Base-by-base conservation (phyloP, 2,888 invertebrate species). In the Chrysolina haemoptera region DNA sequence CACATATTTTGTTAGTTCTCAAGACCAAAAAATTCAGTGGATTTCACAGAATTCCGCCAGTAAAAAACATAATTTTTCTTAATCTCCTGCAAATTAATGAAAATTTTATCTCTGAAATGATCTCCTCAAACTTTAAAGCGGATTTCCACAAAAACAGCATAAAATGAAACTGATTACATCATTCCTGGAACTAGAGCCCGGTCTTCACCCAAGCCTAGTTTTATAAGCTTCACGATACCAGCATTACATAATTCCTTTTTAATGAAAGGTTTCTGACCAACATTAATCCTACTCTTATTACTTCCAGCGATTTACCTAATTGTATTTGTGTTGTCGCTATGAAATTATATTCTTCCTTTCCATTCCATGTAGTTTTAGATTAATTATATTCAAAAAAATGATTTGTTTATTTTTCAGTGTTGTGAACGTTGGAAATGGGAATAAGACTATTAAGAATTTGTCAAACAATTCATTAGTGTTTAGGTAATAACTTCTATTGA, bases 181-280 rank as follows among this genome's bases (percentile, higher is more conserved):
- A 50, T 50, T 18, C 50, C 2, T 16, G 18, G 18, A 50, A 50
- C 2, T 50, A 18, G 18, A 18, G 18, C 18, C 18, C 50, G 2
- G 16, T 16, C 50, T 50, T 18, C 18, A 50, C 6, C 9, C 16
- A 50, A 18, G 16, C n/a, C n/a, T 6, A 50, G 50, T 50, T 50
- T 50, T 8, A n/a, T 50, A 16, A 50, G 50, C n/a, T 18, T 18
- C 18, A n/a, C n/a, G 18, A 50, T 50, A 50, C 18, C 50, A 18
- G 50, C 18, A 16, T 14, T 14, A 22, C 12, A 27, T 63, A 63
- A 63, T 40, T 35, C 63, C 40, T 43, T 63, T 63, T 63, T 63
- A 63, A 63, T 63, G 63, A 63, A 63, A 63, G n/a, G 8, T 63
- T 63, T 63, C n/a, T 63, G 63, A 63, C 40, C 63, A 63, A 10